phyloP scores from a whole-genome alignment of 1,140 invertebrate species.

The Papilio glaucus region DNA sequence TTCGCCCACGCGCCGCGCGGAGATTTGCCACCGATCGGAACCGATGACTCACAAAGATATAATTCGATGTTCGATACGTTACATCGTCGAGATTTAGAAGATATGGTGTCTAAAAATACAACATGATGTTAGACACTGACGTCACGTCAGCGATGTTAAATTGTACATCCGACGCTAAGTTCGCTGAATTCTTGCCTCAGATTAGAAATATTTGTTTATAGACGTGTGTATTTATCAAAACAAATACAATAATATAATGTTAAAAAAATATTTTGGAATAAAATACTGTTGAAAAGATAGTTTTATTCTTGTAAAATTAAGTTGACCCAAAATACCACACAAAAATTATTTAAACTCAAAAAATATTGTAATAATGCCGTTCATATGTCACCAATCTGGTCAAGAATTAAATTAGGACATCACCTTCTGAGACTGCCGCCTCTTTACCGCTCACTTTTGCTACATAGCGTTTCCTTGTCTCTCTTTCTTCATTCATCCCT shows the following conservation, averaged over 20 bases:
- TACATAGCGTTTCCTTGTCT: too few species aligned
- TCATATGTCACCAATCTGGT: too few species aligned
- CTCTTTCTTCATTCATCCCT: too few species aligned
- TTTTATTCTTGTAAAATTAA: too few species aligned
- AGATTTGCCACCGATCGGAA: slow-evolving; percentile 56
- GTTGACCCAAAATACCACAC: too few species aligned
- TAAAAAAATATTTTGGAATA: too few species aligned
- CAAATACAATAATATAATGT: not conserved
- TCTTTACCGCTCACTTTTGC: too few species aligned
- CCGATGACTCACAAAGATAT: slow-evolving; percentile 65
- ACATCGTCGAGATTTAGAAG: slow-evolving; percentile 43
- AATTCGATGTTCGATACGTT: slow-evolving; percentile 61
- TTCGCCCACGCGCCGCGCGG: slow-evolving; percentile 65
- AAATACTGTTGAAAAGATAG: too few species aligned
- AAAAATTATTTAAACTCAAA: too few species aligned
- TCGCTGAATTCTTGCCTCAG: not conserved
- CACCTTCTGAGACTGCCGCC: too few species aligned
- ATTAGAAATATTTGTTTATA: not conserved
- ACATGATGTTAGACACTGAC: slow-evolving; percentile 17
- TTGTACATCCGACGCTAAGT: not conserved
- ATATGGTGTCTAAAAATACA: slow-evolving; percentile 41
- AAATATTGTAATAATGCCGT: too few species aligned
- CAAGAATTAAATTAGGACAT: too few species aligned
- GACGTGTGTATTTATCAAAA: not conserved
- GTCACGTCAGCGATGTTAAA: slow-evolving; percentile 25